Evolutionary conservation across 1,140 invertebrate species (phyloP), one percentile per base, ranked within the genome.

Genomic region (Papilio dardanus): DNA sequence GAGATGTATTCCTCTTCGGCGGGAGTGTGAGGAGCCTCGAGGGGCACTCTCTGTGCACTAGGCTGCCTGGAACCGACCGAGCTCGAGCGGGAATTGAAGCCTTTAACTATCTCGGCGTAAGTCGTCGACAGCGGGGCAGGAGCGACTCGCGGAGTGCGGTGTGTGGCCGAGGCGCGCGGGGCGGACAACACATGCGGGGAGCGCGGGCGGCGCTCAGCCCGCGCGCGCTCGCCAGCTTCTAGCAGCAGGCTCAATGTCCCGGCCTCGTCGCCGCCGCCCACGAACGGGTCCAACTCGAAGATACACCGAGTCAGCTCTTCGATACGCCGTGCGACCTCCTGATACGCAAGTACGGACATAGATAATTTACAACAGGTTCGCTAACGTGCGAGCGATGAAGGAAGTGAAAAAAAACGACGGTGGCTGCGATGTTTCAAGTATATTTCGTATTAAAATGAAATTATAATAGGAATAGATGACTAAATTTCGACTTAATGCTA

Each of bases 61-160:
- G 78, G 79, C 28, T 83, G 79, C 67, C 85, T 77, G 66, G 85
- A 83, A 50, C 79, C 77, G 8, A 81, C 79, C 16, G 91, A 91
- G 78, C 86, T 87, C 71, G 88, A 90, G 77, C 87, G 80, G 37
- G 88, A 90, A 81, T 93, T 92, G 54, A 92, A 86, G 65, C 96
- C 96, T 68, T 95, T 94, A 10, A 97, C 93, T 75, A 97, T 96
- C 88, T 97, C 96, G 6, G 97, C 96, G 86, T 97, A 97, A 33
- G 96, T 95, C 14, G 95, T 95, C 10, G 95, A 96, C 35, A 96
- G 96, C 0, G 96, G 96, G 8, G 35, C 31, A 69, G 73, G 96
- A 96, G 97, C 95, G 12, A 95, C 96, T 35, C 96, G 96, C 0
- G 96, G 96, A 8, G 37, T 66, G 74, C 96, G 96, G 97, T 77